Conservation (phyloP, 2,888 invertebrate species). For the Rhyacophila evoluta region DNA sequence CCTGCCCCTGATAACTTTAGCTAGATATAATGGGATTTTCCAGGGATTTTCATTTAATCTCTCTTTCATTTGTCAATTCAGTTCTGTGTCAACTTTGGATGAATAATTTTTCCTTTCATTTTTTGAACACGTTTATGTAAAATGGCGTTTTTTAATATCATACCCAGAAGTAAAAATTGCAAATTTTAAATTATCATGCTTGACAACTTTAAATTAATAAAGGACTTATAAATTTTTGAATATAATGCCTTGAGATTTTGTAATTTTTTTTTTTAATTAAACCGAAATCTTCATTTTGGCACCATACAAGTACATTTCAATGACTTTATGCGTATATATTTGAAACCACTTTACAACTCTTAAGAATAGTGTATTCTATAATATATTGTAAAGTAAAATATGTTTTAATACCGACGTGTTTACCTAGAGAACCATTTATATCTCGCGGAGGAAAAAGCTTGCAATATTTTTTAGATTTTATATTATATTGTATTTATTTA, state of each 20-base stretch:
- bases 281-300: not conserved
- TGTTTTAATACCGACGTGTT: too few species aligned
- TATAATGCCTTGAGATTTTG: too few species aligned
- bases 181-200: not conserved
- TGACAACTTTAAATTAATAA: not conserved
- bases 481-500: too few species aligned
- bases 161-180: not conserved
- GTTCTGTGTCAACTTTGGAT: slow-evolving; percentile 34
- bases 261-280: too few species aligned
- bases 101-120: slow-evolving; percentile 26
- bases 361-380: too few species aligned
- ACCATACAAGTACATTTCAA: too few species aligned
- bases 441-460: too few species aligned
- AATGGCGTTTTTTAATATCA: not conserved
- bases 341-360: too few species aligned
- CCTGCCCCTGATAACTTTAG: slow-evolving; percentile 39
- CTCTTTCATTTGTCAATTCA: slow-evolving; percentile 43
- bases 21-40: slow-evolving; percentile 44
- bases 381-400: too few species aligned
- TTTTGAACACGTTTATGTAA: not conserved
- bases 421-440: too few species aligned
- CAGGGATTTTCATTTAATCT: slow-evolving; percentile 49
- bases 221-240: not conserved
- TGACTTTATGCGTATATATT: too few species aligned
- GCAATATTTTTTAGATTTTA: too few species aligned